Conservation (phyloP, 2,797 vertebrate genomes). For the Ispidina lecontei region DNA sequence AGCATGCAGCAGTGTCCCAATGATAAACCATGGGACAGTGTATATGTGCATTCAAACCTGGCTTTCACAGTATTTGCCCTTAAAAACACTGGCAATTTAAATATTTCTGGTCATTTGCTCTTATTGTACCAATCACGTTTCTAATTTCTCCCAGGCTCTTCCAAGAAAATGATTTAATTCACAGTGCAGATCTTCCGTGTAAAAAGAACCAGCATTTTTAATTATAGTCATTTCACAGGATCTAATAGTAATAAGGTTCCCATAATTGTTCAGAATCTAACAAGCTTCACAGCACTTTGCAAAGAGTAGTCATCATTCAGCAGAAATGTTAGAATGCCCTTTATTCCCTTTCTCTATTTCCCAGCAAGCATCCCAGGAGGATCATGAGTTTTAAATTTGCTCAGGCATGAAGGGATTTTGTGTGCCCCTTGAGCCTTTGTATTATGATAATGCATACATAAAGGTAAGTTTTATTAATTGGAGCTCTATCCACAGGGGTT, state of each 20-base stretch:
- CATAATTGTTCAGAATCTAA: conserved; percentile 56
- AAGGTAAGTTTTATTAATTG: conserved; percentile 72
- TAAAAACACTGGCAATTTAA: background rate
- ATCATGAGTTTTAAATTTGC: conserved; percentile 51
- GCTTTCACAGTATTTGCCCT: background rate
- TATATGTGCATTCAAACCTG: background rate
- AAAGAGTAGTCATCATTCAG: conserved; percentile 35
- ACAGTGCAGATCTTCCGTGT: background rate
- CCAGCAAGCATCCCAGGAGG: conserved; percentile 41
- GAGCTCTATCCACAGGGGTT: conserved; percentile 39
- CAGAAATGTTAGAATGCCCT: conserved; percentile 45
- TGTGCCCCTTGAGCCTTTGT: conserved; percentile 43
- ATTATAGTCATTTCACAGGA: background rate
- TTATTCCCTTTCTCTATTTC: conserved; percentile 55
- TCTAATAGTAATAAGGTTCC: conserved; percentile 45
- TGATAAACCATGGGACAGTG: background rate
- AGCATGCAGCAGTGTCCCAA: background rate
- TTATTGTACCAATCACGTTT: background rate
- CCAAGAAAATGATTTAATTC: conserved; percentile 34
- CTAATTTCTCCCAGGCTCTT: conserved; percentile 14
- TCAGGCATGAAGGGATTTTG: conserved; percentile 49
- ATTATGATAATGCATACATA: conserved; percentile 67
- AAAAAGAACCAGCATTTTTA: conserved; percentile 3
- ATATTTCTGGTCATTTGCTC: conserved; percentile 27
- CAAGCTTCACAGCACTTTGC: conserved; percentile 46